Conservation (phyloP, 2,888 invertebrate species). For the Saturnia japonica region DNA sequence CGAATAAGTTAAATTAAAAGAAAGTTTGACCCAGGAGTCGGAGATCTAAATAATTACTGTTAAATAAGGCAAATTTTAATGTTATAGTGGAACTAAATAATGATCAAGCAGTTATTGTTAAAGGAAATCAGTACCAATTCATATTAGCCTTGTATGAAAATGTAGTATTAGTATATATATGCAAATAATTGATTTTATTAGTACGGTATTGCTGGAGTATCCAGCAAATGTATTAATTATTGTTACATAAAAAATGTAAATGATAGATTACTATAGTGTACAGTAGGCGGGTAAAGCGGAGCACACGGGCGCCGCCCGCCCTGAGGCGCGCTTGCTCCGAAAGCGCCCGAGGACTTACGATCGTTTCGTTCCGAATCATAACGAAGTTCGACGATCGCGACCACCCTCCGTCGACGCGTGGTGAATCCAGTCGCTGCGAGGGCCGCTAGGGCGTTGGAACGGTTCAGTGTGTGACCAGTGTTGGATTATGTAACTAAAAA, state of each 20-base stretch:
- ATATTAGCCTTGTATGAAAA: background rate
- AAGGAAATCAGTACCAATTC: background rate
- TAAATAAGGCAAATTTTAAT: background rate
- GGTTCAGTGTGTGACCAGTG: constrained; percentile 66
- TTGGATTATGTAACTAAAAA: constrained; percentile 78
- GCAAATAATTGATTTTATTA: background rate
- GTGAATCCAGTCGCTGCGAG: constrained; percentile 77
- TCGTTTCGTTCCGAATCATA: constrained; percentile 76
- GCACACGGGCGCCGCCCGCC: constrained; percentile 72
- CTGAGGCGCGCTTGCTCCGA: constrained; percentile 79
- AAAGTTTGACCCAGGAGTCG: background rate
- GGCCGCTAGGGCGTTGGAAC: constrained; percentile 77
- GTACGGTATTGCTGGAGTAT: background rate
- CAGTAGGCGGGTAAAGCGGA: constrained; percentile 61
- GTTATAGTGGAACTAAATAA: background rate
- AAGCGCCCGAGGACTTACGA: constrained; percentile 74
- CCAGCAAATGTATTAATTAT: constrained; percentile 37
- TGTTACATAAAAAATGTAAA: constrained; percentile 65
- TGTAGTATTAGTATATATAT: background rate
- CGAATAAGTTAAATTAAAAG: background rate
- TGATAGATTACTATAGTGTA: constrained; percentile 58
- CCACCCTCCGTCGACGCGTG: constrained; percentile 77
- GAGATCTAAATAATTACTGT: background rate
- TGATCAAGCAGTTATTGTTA: background rate
- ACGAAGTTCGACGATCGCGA: constrained; percentile 78